Evolutionary conservation across 2,797 vertebrate species (phyloP).

Genomic region (Malurus leucopterus): DNA sequence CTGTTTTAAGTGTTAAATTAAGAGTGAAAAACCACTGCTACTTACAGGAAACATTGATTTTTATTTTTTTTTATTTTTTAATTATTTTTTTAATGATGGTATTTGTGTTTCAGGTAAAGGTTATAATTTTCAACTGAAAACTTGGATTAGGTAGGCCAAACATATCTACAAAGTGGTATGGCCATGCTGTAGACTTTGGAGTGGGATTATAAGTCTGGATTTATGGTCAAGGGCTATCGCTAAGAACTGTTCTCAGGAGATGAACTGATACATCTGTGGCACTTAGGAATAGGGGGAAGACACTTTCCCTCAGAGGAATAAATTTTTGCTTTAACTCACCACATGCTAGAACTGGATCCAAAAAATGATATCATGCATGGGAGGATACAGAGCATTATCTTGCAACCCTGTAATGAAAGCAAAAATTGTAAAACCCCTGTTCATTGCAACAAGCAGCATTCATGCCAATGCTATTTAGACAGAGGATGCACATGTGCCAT

Average conservation of each 20-base stretch:
- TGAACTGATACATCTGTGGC: not conserved
- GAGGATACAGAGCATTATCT: not conserved
- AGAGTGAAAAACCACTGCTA: not conserved
- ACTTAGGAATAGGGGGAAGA: not conserved
- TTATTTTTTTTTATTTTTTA: too few relatives aligned
- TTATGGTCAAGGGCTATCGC: not conserved
- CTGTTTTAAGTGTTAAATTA: not conserved
- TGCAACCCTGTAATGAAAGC: not conserved
- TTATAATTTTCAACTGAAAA: not conserved
- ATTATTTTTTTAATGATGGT: not conserved
- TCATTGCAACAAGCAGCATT: not conserved
- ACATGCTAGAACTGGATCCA: not conserved
- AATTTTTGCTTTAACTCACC: not conserved
- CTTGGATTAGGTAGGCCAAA: not conserved
- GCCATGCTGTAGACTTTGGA: not conserved
- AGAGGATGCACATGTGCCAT: not conserved
- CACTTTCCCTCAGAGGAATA: not conserved
- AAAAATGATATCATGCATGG: not conserved
- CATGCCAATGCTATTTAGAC: not conserved
- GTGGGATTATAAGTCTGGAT: not conserved
- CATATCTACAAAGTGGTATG: not conserved
- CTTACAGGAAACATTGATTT: not conserved
- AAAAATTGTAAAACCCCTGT: not conserved
- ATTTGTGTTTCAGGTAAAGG: not conserved
- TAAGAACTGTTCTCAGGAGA: not conserved